Evolutionary conservation across 2,888 invertebrate species (phyloP).

Genomic region (Meteorus colon): DNA sequence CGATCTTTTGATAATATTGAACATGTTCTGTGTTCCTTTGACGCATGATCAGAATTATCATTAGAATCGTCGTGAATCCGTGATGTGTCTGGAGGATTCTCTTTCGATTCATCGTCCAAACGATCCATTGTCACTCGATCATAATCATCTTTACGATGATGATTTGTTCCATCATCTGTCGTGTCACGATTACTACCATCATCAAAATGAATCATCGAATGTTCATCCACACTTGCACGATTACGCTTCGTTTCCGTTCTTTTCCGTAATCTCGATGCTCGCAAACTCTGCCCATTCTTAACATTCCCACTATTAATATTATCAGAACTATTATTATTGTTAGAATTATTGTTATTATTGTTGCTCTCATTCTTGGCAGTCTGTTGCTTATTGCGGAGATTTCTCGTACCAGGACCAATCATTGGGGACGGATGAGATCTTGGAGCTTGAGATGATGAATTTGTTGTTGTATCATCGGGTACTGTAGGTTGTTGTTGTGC

Average conservation of each 20-base stretch:
- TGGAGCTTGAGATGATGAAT: constrained; percentile 56
- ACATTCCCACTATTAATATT: constrained; percentile 51
- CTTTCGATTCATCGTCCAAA: constrained; percentile 55
- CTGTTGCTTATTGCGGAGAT: constrained; percentile 70
- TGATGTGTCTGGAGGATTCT: constrained; percentile 46
- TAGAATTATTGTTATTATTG: constrained; percentile 56
- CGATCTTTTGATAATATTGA: constrained; percentile 48
- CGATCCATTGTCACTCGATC: constrained; percentile 60
- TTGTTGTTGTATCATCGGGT: constrained; percentile 57
- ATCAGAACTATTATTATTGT: constrained; percentile 54
- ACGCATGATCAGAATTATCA: constrained; percentile 30
- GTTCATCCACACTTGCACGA: constrained; percentile 58
- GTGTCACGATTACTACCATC: constrained; percentile 52
- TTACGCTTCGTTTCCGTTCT: constrained; percentile 65
- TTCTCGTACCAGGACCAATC: constrained; percentile 64
- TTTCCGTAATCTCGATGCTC: constrained; percentile 69
- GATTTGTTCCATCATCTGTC: constrained; percentile 54
- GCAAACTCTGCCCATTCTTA: constrained; percentile 65
- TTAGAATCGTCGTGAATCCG: constrained; percentile 32
- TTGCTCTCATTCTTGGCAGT: constrained; percentile 51
- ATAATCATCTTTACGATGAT: constrained; percentile 66
- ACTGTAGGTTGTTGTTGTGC: constrained; percentile 65
- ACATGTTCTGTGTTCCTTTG: constrained; percentile 46
- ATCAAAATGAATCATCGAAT: constrained; percentile 50
- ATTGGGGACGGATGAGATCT: constrained; percentile 62